Base-by-base conservation (phyloP, 2,113 vertebrate species). In the Dermatemys mawii region DNA sequence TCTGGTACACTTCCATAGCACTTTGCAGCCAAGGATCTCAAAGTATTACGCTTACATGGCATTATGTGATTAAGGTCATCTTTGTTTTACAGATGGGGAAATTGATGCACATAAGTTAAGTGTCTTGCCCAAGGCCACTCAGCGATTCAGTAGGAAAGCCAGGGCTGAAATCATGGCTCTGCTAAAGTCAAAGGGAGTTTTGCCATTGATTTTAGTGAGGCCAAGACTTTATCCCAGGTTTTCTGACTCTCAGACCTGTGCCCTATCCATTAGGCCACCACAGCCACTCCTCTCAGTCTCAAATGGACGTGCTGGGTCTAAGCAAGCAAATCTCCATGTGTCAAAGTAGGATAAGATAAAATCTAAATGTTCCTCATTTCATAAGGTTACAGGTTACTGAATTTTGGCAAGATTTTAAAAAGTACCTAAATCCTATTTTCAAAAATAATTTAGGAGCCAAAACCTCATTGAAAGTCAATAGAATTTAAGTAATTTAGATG, bases 331-430 rank as follows among this genome's bases (percentile, higher is more conserved):
- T 22, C 35, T 95, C 60, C 90, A 46, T 1, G 14, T 49, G 44
- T 44, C 84, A 91, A 57, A 88, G 53, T 26, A 85, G 14, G n/a
- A 79, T 80, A 90, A 94, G 90, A 83, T 96, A 51, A 80, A 90
- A 92, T 51, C 50, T 87, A 84, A 90, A 75, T 88, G 51, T 16
- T 17, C 53, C 46, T 90, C 32, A 35, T 87, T 41, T 78, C 48
- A 67, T 9, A 24, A 73, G 49, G 70, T 78, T 83, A 81, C 5
- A 82, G 63, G 90, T 86, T 93, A 91, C 55, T 89, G 90, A 82
- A 85, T 81, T 48, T 90, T 44, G 22, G 8, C 17, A 83, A 87
- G 32, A 35, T 81, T 90, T 96, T 83, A 50, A 73, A 24, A 41
- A 73, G 67, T 11, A 5, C 19, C 83, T 60, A 60, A 60, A 32